These are phyloP conservation scores for Ibycter americanus DNA, from an alignment of 2,797 vertebrate species.

Conservation along the genomic window DNA sequence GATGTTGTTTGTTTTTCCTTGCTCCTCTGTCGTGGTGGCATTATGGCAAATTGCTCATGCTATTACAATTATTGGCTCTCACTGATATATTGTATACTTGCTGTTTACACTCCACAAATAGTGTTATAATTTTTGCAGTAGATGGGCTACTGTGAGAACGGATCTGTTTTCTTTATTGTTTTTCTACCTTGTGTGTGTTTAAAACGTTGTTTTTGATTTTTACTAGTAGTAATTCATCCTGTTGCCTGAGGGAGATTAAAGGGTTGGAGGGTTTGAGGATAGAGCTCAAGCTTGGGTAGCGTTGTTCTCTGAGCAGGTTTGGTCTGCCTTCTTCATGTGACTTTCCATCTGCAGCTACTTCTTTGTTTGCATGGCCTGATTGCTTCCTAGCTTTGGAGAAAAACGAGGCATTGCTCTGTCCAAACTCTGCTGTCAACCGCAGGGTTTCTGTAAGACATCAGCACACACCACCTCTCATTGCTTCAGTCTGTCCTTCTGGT, in stretches of 20 bases:
- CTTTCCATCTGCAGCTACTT: not conserved
- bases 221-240: not conserved
- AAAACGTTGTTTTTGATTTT: not conserved
- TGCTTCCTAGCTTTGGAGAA: not conserved
- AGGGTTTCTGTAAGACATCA: not conserved
- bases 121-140: not conserved
- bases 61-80: not conserved
- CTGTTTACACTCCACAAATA: not conserved
- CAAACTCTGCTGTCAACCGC: not conserved
- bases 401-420: not conserved
- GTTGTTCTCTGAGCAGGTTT: not conserved
- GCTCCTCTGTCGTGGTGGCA: not conserved
- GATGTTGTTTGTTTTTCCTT: not conserved
- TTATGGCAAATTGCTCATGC: not conserved
- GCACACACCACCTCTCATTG: not conserved
- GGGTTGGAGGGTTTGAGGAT: not conserved
- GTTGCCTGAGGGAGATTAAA: not conserved
- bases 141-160: not conserved
- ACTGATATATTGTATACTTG: not conserved
- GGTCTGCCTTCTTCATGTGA: not conserved
- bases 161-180: not conserved
- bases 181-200: not conserved
- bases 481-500: not conserved
- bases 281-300: not conserved
- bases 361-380: not conserved